Conservation (phyloP, 2,797 vertebrate genomes). For the Lates japonicus region DNA sequence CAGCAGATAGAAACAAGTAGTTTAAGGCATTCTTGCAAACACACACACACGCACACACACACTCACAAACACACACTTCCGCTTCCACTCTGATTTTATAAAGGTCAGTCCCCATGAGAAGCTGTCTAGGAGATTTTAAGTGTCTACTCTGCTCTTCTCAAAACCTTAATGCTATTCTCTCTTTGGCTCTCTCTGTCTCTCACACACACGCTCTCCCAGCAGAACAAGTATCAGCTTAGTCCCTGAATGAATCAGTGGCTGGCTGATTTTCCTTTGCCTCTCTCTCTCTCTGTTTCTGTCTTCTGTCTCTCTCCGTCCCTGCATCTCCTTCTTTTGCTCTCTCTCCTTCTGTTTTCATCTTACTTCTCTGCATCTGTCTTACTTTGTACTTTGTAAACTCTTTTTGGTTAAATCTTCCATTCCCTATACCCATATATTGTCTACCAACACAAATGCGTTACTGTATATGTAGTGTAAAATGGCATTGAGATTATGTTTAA, state of each 20-base stretch:
- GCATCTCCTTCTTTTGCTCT: background rate
- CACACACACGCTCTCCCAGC: slow-evolving; percentile 17
- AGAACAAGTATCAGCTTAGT: slow-evolving; percentile 45
- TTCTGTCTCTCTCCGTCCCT: background rate
- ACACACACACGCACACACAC: slow-evolving; percentile 34
- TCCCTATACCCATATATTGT: no score
- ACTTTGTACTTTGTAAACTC: slow-evolving; percentile 13
- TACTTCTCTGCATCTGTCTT: background rate
- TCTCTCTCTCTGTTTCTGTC: slow-evolving; percentile 5
- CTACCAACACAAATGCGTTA: background rate
- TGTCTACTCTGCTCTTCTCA: slow-evolving; percentile 57
- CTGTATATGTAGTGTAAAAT: background rate
- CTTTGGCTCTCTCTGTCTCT: background rate
- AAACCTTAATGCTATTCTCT: slow-evolving; percentile 55
- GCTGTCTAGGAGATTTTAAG: slow-evolving; percentile 61
- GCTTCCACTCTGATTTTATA: slow-evolving; percentile 70
- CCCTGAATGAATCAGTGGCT: slow-evolving; percentile 65
- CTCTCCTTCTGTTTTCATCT: background rate
- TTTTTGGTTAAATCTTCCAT: slow-evolving; percentile 7
- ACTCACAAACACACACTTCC: slow-evolving; percentile 38
- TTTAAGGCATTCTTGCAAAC: slow-evolving; percentile 34
- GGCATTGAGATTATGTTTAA: background rate
- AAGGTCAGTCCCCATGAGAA: slow-evolving; percentile 75
- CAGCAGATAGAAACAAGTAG: background rate
- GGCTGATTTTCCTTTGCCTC: slow-evolving; percentile 30